These are phyloP conservation scores for Lysiphlebus fabarum DNA, from an alignment of 1,140 invertebrate genomes.

Conservation along the genomic window DNA sequence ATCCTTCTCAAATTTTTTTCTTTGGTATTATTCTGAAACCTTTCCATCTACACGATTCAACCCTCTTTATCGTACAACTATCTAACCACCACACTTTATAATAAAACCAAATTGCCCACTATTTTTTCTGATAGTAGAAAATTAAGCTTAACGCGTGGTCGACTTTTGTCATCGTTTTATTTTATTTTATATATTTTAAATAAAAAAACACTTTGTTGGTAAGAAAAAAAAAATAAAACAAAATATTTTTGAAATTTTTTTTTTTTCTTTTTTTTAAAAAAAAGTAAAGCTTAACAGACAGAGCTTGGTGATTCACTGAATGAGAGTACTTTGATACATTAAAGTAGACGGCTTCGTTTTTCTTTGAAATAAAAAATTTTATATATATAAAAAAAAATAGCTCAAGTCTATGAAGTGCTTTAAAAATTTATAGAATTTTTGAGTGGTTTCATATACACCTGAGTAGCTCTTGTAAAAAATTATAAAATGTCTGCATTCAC, in stretches of 20 bases:
- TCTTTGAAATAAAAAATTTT: conserved; percentile 27
- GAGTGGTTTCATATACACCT: conserved; percentile 36
- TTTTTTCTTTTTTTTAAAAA: too few relatives aligned
- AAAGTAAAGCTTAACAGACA: too few relatives aligned
- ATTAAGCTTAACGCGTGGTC: conserved; percentile 2
- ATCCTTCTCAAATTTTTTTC: background rate
- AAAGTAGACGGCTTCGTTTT: conserved; percentile 19
- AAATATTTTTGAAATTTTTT: too few relatives aligned
- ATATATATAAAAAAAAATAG: too few relatives aligned
- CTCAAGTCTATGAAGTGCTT: conserved; percentile 23
- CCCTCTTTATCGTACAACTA: background rate
- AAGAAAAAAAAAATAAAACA: too few relatives aligned
- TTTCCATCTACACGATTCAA: background rate
- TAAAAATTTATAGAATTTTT: conserved; percentile 51
- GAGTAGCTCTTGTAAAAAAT: too few relatives aligned
- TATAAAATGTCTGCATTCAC: too few relatives aligned
- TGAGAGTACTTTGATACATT: conserved; percentile 5
- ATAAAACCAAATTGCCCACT: conserved; percentile 25
- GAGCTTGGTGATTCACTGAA: too few relatives aligned
- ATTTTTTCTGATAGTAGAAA: conserved; percentile 18
- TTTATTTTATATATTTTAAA: background rate
- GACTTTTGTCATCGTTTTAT: too few relatives aligned
- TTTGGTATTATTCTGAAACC: conserved; percentile 2
- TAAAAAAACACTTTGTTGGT: background rate
- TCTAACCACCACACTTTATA: conserved; percentile 17